phyloP scores from a whole-genome alignment of 1,140 invertebrate genomes.

The Brachystomella parvula region DNA sequence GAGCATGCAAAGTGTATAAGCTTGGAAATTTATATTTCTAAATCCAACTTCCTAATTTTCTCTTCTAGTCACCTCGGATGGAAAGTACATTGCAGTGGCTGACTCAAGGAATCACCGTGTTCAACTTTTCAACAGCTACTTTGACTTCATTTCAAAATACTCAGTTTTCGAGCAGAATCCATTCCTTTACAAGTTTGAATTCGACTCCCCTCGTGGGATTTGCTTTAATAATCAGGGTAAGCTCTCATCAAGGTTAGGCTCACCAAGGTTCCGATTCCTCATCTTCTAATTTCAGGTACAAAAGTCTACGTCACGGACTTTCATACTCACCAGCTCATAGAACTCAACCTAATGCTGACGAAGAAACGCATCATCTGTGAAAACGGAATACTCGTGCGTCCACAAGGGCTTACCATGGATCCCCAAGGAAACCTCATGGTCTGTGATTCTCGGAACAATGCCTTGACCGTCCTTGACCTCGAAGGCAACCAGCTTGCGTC shows the following conservation, averaged over 20 bases:
- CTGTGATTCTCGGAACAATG: not conserved
- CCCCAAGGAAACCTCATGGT: not conserved
- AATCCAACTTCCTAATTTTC: too few species aligned
- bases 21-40: too few species aligned
- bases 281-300: not conserved
- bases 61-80: not conserved
- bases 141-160: slow-evolving; percentile 5
- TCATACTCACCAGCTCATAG: not conserved
- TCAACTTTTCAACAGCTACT: slow-evolving; percentile 4
- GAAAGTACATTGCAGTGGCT: not conserved
- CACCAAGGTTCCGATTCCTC: not conserved
- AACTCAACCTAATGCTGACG: not conserved
- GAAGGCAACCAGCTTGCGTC: not conserved
- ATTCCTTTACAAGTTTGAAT: not conserved
- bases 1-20: too few species aligned
- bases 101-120: slow-evolving; percentile 17
- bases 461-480: not conserved
- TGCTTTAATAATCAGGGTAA: slow-evolving; percentile 11
- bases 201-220: slow-evolving; percentile 10
- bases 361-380: not conserved
- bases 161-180: slow-evolving; percentile 4
- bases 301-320: not conserved
- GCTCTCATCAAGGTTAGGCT: not conserved
- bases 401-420: slow-evolving; percentile 11
- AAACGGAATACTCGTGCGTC: not conserved